phyloP scores from a whole-genome alignment of 2,797 vertebrate species.

The Sebastes minor region DNA sequence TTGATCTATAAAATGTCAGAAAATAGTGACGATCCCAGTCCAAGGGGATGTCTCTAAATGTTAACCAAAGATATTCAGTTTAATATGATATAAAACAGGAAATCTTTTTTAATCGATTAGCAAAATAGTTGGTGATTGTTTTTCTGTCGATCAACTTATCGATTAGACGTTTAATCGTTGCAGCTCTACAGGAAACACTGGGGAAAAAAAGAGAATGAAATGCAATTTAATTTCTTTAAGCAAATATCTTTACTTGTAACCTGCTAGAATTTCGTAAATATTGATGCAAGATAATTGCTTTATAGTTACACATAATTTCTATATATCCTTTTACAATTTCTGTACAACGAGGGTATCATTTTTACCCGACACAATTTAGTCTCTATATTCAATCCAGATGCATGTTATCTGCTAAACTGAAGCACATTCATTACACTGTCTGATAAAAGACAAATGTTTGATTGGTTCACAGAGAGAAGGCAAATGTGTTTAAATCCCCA shows the following conservation, averaged over 20 bases:
- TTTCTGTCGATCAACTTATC: no score
- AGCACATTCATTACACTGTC: constrained; percentile 60
- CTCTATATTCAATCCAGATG: constrained; percentile 10
- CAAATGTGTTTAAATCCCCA: constrained; percentile 42
- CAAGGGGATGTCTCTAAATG: no score
- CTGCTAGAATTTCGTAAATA: constrained; percentile 28
- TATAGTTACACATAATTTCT: constrained; percentile 14
- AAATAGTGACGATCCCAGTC: no score
- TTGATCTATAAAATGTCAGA: no score
- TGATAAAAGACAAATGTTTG: constrained; percentile 27
- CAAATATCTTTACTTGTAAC: constrained; percentile 33
- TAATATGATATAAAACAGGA: no score
- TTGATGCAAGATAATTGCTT: constrained; percentile 4
- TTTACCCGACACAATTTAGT: constrained; percentile 12
- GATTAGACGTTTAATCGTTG: no score
- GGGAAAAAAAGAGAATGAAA: constrained; percentile 6
- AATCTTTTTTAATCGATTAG: no score
- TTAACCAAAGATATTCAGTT: no score
- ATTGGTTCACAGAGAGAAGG: constrained; percentile 58
- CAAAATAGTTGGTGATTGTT: no score
- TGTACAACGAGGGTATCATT: constrained; percentile 13
- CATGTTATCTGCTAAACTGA: constrained; percentile 8
- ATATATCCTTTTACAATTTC: constrained; percentile 26
- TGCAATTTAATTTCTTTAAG: constrained; percentile 1
- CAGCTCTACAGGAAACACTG: not conserved